Percentiles rank a stretch among this genome's conserved stretches.
phyloP scores from a whole-genome alignment of 2,113 vertebrate genomes.

The Sinocyclocheilus anophthalmus region DNA sequence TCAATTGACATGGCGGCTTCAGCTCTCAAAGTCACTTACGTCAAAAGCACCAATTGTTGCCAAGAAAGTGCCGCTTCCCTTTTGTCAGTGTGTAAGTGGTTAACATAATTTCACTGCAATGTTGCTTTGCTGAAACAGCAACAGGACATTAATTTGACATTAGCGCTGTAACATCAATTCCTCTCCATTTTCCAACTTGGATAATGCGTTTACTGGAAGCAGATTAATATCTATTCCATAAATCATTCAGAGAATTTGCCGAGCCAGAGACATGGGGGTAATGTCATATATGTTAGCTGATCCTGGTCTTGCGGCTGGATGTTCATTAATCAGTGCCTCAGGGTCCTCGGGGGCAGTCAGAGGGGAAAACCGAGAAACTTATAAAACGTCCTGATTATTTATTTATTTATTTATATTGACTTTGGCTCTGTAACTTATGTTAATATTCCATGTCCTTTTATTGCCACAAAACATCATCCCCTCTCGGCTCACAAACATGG shows the following conservation, averaged over 20 bases:
- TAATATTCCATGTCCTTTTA: constrained; percentile 47
- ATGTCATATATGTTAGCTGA: constrained; percentile 88
- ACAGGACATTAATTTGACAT: constrained; percentile 86
- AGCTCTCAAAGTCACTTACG: constrained; percentile 43
- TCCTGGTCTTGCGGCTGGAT: constrained; percentile 79
- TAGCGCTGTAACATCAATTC: constrained; percentile 86
- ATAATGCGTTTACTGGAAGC: constrained; percentile 94
- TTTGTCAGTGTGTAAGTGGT: constrained; percentile 71
- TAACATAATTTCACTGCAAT: constrained; percentile 75
- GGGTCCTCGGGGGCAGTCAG: constrained; percentile 74
- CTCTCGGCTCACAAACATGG: constrained; percentile 1
- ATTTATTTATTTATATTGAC: constrained; percentile 61
- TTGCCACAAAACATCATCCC: constrained; percentile 3
- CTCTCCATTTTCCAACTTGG: constrained; percentile 82
- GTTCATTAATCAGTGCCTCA: constrained; percentile 86
- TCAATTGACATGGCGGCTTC: constrained; percentile 41
- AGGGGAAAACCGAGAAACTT: constrained; percentile 74
- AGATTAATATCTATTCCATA: constrained; percentile 98
- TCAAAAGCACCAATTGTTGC: constrained; percentile 33
- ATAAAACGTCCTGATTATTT: constrained; percentile 62
- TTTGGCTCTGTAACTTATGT: constrained; percentile 55
- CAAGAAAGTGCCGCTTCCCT: constrained; percentile 40
- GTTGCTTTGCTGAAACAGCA: constrained; percentile 85
- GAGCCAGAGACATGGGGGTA: constrained; percentile 83
- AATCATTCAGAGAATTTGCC: constrained; percentile 93